Base-by-base conservation (phyloP, 2,113 vertebrate genomes). In the Engraulis encrasicolus region DNA sequence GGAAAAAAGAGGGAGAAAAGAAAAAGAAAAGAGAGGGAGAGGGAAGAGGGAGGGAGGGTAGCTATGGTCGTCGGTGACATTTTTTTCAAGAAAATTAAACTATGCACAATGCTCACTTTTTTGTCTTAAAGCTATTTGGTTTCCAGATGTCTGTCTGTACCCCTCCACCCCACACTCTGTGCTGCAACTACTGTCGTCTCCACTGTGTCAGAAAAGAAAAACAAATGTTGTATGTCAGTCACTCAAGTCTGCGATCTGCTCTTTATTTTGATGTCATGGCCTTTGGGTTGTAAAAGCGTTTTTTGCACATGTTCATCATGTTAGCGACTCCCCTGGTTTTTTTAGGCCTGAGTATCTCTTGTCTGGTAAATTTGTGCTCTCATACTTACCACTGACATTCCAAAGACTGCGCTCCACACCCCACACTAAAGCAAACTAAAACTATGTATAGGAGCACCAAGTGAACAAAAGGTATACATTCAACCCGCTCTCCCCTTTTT, bases 61-160 rank as follows among this genome's bases (percentile, higher is more conserved):
- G 79, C 79, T 80, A 78, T 83, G 71, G 66, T 74, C 27, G 66
- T 74, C 66, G 66, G 11, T 74, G 79, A 84, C 78, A 71, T 80
- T 84, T 90, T n/a, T 87, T 91, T 92, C 81, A 45, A 45, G 27
- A 87, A 93, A 93, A 90, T 93, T 83, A 90, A 95, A 94, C 95
- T 95, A 95, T 95, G 95, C 95, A 95, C 94, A 95, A 95, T 89
- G 93, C 90, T 95, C 93, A 94, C 93, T 93, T 94, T 93, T 93
- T 92, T 94, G 93, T 92, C 93, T 87, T 91, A 90, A 92, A 91
- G 92, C 92, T 93, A 84, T 89, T 91, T 85, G 84, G 87, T 90
- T 92, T 87, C 88, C 54, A 40, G 86, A 86, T 90, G 91, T 90
- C 58, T 78, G n/a, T 31, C 45, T n/a, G n/a, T n/a, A n/a, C n/a